These are phyloP conservation scores for Merops nubicus DNA, from an alignment of 2,113 vertebrate genomes.

Conservation along the genomic window DNA sequence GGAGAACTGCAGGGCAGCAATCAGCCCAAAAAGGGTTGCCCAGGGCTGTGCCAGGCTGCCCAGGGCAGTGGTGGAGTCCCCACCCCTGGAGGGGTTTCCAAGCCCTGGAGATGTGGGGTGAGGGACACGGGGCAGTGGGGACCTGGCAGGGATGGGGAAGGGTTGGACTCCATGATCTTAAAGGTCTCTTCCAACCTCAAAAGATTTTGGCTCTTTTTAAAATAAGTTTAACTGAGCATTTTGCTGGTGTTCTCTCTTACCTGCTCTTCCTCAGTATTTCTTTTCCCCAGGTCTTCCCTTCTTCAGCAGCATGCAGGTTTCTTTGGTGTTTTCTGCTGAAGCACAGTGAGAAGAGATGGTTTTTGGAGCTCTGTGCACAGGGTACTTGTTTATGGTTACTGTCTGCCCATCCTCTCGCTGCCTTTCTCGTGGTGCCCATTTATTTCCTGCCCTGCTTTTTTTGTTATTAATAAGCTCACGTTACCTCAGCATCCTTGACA, in stretches of 20 bases:
- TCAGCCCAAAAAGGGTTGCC: neutral
- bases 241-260: neutral
- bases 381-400: neutral
- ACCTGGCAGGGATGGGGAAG: too few relatives aligned
- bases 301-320: neutral
- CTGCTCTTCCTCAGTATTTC: neutral
- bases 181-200: too few relatives aligned
- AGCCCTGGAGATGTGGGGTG: too few relatives aligned
- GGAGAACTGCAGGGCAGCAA: neutral
- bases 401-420: accelerated
- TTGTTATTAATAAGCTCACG: neutral
- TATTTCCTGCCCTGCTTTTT: neutral
- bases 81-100: too few relatives aligned
- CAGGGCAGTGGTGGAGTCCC: too few relatives aligned
- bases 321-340: neutral
- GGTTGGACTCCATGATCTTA: too few relatives aligned
- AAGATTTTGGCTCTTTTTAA: too few relatives aligned
- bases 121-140: too few relatives aligned
- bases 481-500: neutral
- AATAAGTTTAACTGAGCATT: too few relatives aligned
- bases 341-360: neutral
- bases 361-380: neutral
- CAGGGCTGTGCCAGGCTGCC: too few relatives aligned
- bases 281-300: neutral
- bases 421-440: neutral